Conservation (phyloP, 2,113 vertebrate genomes). For the Antennarius striatus region DNA sequence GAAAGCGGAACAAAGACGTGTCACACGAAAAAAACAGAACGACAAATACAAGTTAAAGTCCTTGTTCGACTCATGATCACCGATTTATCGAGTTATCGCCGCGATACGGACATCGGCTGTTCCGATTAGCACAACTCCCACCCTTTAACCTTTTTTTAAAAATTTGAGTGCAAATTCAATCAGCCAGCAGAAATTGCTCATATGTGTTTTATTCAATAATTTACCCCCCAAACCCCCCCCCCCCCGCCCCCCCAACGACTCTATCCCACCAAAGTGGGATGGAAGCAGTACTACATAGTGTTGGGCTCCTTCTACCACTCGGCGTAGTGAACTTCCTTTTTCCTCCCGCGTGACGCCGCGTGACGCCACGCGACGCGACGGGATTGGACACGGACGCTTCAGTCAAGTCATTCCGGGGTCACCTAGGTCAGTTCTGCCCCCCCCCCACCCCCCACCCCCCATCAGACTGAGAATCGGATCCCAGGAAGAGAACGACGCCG, state of each 20-base stretch:
- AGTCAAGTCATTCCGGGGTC: conserved; percentile 31
- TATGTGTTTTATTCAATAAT: conserved; percentile 70
- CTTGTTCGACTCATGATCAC: conserved; percentile 38
- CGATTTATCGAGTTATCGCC: too few species aligned
- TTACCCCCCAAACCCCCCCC: conserved; percentile 50
- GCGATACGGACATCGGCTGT: conserved; percentile 3
- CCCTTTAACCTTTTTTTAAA: conserved; percentile 43
- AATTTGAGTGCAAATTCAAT: conserved; percentile 79
- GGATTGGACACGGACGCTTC: too few species aligned
- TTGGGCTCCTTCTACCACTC: conserved; percentile 37
- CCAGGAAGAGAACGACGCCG: conserved; percentile 33
- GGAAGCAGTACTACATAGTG: conserved; percentile 60
- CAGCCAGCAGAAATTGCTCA: conserved; percentile 72
- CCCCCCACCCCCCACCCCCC: conserved; percentile 8
- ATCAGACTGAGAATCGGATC: conserved; percentile 49
- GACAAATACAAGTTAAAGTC: conserved; percentile 51
- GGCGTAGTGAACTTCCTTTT: conserved; percentile 57
- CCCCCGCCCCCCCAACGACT: neutral
- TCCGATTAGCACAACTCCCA: conserved; percentile 38
- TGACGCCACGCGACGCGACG: too few species aligned
- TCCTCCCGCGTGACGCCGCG: conserved; percentile 13
- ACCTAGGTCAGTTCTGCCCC: conserved; percentile 46
- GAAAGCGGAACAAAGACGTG: conserved; percentile 48
- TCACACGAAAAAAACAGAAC: conserved; percentile 26
- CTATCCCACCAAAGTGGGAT: conserved; percentile 26